Base-by-base conservation (phyloP, 2,113 vertebrate species). In the Accipiter cooperii region DNA sequence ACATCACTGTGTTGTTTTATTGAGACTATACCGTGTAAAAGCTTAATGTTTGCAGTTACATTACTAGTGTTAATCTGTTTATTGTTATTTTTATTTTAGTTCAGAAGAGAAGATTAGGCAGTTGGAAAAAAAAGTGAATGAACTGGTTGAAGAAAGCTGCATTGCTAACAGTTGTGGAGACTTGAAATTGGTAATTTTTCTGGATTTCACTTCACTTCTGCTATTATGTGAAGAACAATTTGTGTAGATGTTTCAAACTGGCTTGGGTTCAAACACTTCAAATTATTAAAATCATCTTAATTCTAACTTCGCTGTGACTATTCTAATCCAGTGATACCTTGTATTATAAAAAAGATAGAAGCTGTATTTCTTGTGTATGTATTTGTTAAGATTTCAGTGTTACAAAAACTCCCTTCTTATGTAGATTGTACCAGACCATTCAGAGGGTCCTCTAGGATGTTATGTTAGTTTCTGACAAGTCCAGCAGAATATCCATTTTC, bases 121-220 rank as follows among this genome's bases (percentile, higher is more conserved):
- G 61, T 95, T 99, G 96, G 99, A 99, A 98, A 99, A 99, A 98
- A 99, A 99, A 97, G 99, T 99, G 66, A 99, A 99, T 77, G 99
- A 99, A 65, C 96, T 99, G 93, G 99, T 99, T 83, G 99, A 99
- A 97, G 99, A 99, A 98, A 99, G 99, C 97, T 99, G 99, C 97
- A 97, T 99, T 96, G 99, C 99, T 24, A 98, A 99, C 87, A 98
- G 99, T 93, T 97, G 83, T 77, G 99, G 99, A 91, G 98, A 99
- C 94, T 96, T 99, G 86, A 99, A 99, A 91, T 96, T 98, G 99
- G 99, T 99, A 96, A 96, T 98, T 95, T 87, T 87, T 49, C 52
- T 88, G 36, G 8, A 40, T 96, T 96, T 93, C 28, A 26, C 44
- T 76, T 90, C 1, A 49, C 42, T 70, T 95, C 70, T 81, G 54